Conservation (phyloP, 2,888 invertebrate species). For the Catotricha subobsoleta region DNA sequence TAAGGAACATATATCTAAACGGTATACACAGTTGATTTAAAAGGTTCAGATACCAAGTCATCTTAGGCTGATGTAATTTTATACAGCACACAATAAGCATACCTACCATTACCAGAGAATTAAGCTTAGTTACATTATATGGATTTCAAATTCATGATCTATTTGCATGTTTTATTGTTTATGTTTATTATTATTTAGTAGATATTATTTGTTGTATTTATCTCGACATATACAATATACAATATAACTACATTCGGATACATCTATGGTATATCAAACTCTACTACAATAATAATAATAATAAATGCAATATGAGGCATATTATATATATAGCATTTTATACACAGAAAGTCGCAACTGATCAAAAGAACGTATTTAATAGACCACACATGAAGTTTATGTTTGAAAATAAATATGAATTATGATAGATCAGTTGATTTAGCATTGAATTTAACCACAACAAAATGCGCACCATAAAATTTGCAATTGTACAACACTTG, state of each 20-base stretch:
- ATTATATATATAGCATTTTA: too few species aligned
- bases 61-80: too few species aligned
- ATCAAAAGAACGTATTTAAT: slow-evolving; percentile 2
- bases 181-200: slow-evolving; percentile 6
- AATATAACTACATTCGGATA: too few species aligned
- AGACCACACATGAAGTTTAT: slow-evolving; percentile 7
- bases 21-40: too few species aligned
- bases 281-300: too few species aligned
- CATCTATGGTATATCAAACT: too few species aligned
- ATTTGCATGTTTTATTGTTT: slow-evolving; percentile 8
- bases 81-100: too few species aligned
- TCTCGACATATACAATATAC: not conserved
- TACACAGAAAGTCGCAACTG: slow-evolving; percentile 3
- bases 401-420: slow-evolving; percentile 4
- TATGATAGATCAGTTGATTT: slow-evolving; percentile 1
- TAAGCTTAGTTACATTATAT: too few species aligned
- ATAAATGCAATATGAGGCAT: too few species aligned
- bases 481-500: not conserved
- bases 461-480: not conserved
- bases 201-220: not conserved
- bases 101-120: too few species aligned
- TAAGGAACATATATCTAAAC: too few species aligned
- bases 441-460: not conserved
- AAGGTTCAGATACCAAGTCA: too few species aligned
- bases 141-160: slow-evolving; percentile 5